A percentile compares a stretch with the other conserved stretches of the same genome.
phyloP scores from a whole-genome alignment of 1,140 invertebrate genomes.

The Eupeodes corollae region DNA sequence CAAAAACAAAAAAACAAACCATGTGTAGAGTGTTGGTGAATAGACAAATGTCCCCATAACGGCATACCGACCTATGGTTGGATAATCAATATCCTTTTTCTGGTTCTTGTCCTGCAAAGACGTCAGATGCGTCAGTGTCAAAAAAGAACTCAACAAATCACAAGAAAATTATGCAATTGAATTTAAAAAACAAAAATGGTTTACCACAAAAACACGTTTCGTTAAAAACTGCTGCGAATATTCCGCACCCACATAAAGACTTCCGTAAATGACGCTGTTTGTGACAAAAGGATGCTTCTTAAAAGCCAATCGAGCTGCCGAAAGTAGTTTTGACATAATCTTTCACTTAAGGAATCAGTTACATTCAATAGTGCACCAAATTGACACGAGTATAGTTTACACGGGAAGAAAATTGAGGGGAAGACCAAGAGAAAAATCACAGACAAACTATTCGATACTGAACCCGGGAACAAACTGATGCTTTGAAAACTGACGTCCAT shows the following conservation, averaged over 20 bases:
- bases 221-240: slow-evolving; percentile 62
- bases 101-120: background rate
- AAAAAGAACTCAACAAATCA: slow-evolving; percentile 2
- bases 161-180: too few species aligned
- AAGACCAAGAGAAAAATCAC: too few species aligned
- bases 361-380: too few species aligned
- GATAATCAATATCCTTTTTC: slow-evolving; percentile 41
- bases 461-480: too few species aligned
- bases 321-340: too few species aligned
- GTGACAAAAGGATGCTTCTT: slow-evolving; percentile 49
- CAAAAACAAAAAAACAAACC: slow-evolving; percentile 38
- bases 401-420: too few species aligned
- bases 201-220: slow-evolving; percentile 47
- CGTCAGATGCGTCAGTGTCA: background rate
- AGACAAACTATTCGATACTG: too few species aligned
- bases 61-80: slow-evolving; percentile 44
- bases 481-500: too few species aligned
- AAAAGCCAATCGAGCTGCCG: slow-evolving; percentile 16
- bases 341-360: too few species aligned
- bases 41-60: slow-evolving; percentile 48
- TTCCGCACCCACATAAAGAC: slow-evolving; percentile 65
- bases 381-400: too few species aligned
- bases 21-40: slow-evolving; percentile 49
- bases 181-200: too few species aligned
- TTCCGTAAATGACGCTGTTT: slow-evolving; percentile 64